These are phyloP conservation scores for Thamnophis elegans DNA, from an alignment of 2,797 vertebrate species.

Conservation along the genomic window DNA sequence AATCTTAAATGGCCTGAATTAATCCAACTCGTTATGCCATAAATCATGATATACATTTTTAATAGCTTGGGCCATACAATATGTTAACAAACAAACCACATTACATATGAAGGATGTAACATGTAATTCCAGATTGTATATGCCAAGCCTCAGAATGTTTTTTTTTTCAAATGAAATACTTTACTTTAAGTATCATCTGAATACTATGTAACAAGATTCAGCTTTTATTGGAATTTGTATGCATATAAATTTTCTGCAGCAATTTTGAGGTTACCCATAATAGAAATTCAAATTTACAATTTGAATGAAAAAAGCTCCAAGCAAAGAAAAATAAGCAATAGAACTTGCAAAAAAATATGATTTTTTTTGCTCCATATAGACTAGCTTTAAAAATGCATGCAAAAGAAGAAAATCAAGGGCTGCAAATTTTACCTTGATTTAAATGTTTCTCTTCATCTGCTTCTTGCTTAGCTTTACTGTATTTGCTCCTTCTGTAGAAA, in stretches of 20 bases:
- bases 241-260: neutral
- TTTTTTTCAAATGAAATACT: neutral
- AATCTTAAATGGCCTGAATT: neutral
- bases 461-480: conserved; percentile 98
- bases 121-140: neutral
- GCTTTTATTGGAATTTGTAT: neutral
- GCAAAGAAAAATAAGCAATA: conserved; percentile 2
- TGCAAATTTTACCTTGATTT: conserved; percentile 85
- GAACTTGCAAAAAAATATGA: neutral
- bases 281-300: neutral
- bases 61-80: neutral
- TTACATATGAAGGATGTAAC: neutral
- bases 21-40: neutral
- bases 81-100: neutral
- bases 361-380: conserved; percentile 27
- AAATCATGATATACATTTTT: neutral
- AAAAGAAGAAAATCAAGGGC: conserved; percentile 26
- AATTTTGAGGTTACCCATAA: neutral
- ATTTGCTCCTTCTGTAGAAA: conserved; percentile 88
- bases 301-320: conserved; percentile 9
- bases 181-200: neutral
- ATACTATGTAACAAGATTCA: neutral
- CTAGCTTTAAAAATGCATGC: neutral
- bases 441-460: conserved; percentile 96
- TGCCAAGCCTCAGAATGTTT: neutral